Conservation (phyloP, 2,113 vertebrate genomes). For the Onychorhynchus coronatus region DNA sequence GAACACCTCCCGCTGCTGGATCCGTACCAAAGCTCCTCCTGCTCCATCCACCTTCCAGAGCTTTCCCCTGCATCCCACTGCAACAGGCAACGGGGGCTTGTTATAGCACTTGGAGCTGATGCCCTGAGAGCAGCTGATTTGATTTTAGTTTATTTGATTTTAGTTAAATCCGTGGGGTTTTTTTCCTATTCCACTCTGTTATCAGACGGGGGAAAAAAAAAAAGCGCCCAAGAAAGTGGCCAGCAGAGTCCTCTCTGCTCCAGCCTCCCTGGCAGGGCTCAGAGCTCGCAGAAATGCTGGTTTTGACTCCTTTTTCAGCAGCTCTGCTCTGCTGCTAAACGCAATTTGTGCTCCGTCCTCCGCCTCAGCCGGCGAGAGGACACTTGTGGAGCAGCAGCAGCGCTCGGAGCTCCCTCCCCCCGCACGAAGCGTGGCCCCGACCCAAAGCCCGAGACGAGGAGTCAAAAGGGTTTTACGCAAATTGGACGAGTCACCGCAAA, state of each 20-base stretch:
- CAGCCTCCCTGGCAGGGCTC: neutral
- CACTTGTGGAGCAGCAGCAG: neutral
- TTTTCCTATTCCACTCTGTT: neutral
- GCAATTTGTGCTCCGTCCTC: neutral
- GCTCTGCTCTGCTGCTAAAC: neutral
- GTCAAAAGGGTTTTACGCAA: neutral
- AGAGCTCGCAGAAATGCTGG: neutral
- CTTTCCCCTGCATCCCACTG: fast-evolving
- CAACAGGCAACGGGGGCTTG: neutral
- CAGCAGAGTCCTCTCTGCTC: neutral
- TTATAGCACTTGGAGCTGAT: neutral
- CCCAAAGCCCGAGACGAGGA: neutral
- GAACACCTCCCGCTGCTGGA: neutral
- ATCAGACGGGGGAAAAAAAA: neutral
- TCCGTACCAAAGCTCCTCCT: neutral
- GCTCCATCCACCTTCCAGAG: neutral
- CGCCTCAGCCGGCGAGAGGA: neutral
- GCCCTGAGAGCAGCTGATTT: too few relatives aligned
- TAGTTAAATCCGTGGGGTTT: neutral
- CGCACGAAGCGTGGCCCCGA: fast-evolving
- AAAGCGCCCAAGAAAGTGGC: neutral
- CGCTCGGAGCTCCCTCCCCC: neutral
- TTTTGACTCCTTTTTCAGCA: neutral
- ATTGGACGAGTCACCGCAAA: neutral
- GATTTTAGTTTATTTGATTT: neutral